Evolutionary conservation across 2,888 invertebrate genomes (phyloP).

Genomic region (Epinotia ramella): DNA sequence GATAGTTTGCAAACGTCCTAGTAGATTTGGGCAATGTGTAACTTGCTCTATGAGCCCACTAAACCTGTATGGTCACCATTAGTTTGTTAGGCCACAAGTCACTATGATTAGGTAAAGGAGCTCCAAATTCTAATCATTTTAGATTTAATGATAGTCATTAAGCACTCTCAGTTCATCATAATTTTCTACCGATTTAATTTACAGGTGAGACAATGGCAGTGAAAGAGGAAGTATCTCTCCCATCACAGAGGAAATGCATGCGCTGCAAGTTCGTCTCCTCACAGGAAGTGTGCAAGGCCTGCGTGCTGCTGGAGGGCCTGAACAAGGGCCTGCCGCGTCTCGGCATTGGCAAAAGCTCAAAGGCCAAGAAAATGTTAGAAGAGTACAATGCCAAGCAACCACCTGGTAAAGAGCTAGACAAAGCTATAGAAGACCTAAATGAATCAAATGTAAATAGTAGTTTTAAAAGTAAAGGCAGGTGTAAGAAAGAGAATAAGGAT

Average conservation of each 20-base stretch:
- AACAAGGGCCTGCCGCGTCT: slow-evolving; percentile 96
- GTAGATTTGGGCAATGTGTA: no score
- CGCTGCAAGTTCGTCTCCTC: slow-evolving; percentile 97
- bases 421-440: slow-evolving; percentile 63
- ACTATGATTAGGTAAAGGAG: no score
- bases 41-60: no score
- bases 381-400: slow-evolving; percentile 75
- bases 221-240: slow-evolving; percentile 93
- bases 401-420: slow-evolving; percentile 50
- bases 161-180: no score
- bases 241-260: slow-evolving; percentile 91
- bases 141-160: no score
- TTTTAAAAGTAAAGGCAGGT: slow-evolving; percentile 45
- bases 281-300: slow-evolving; percentile 98
- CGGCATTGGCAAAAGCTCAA: slow-evolving; percentile 96
- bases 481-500: slow-evolving; percentile 40
- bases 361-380: slow-evolving; percentile 88
- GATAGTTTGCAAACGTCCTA: no score
- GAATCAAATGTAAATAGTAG: slow-evolving; percentile 52
- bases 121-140: no score
- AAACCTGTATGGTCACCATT: no score
- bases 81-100: no score
- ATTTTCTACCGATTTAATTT: no score
- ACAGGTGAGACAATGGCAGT: slow-evolving; percentile 93
- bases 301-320: slow-evolving; percentile 96